Conservation (phyloP, 2,113 vertebrate genomes). For the Nothobranchius kuhntae region DNA sequence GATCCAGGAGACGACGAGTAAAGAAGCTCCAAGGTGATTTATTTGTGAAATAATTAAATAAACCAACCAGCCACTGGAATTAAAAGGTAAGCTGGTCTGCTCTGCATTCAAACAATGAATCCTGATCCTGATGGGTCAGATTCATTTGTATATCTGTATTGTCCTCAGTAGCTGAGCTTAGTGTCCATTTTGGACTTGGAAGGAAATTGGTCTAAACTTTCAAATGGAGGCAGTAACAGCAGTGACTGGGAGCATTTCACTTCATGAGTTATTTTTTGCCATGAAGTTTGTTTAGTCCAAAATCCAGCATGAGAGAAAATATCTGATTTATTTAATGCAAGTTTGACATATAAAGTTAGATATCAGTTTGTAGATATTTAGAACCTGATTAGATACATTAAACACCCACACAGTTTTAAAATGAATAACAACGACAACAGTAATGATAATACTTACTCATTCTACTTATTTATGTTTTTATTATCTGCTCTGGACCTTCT, state of each 20-base stretch:
- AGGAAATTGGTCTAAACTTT: too few relatives aligned
- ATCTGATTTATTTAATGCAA: background rate
- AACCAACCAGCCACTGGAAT: background rate
- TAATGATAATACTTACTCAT: too few relatives aligned
- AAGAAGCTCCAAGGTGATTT: slow-evolving; percentile 36
- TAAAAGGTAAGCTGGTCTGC: slow-evolving; percentile 52
- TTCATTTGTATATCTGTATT: background rate
- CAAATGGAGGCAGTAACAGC: too few relatives aligned
- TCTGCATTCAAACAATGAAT: background rate
- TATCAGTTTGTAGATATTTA: too few relatives aligned
- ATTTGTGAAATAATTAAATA: slow-evolving; percentile 19
- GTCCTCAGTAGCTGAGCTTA: background rate
- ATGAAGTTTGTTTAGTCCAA: background rate
- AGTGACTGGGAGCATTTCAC: too few relatives aligned
- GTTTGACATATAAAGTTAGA: background rate
- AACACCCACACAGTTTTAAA: too few relatives aligned
- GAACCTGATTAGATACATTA: too few relatives aligned
- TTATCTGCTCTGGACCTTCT: too few relatives aligned
- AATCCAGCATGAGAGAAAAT: background rate
- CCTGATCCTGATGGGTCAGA: background rate
- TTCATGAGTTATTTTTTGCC: background rate
- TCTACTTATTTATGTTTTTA: too few relatives aligned
- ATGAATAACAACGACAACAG: too few relatives aligned
- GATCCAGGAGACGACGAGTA: slow-evolving; percentile 27
- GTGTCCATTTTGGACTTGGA: background rate